Conservation (phyloP, 2,113 vertebrate species). For the Acanthisitta chloris region DNA sequence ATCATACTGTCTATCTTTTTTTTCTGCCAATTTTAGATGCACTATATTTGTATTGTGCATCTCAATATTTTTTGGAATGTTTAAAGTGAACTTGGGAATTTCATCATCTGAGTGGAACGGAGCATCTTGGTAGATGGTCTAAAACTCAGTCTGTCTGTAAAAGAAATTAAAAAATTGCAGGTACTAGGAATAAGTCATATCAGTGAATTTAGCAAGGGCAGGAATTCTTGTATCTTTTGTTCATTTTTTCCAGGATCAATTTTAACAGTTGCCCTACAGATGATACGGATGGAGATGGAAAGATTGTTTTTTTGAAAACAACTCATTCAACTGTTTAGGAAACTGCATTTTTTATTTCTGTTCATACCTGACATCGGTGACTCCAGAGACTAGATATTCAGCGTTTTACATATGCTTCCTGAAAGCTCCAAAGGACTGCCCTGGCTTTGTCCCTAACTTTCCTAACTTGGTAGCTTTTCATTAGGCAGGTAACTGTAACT, state of each 20-base stretch:
- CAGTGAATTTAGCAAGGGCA: not conserved
- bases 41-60: not conserved
- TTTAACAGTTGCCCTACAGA: constrained; percentile 5
- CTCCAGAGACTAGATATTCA: not conserved
- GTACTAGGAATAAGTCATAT: not conserved
- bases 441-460: constrained; percentile 27
- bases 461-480: constrained; percentile 26
- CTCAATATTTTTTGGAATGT: not conserved
- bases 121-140: not conserved
- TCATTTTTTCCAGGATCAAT: constrained; percentile 5
- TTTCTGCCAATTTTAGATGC: not conserved
- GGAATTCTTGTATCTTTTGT: not conserved
- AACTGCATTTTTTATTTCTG: not conserved
- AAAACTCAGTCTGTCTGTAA: not conserved
- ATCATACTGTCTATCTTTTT: not conserved
- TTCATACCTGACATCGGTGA: constrained; percentile 6
- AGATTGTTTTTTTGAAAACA: constrained; percentile 11
- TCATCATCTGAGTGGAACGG: not conserved
- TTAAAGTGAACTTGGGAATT: not conserved
- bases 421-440: not conserved
- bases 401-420: not conserved
- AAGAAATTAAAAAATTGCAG: not conserved
- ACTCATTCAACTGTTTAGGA: not conserved
- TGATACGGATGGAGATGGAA: not conserved
- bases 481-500: constrained; percentile 44